Conservation (phyloP, 2,113 vertebrate genomes). For the Zootoca vivipara region DNA sequence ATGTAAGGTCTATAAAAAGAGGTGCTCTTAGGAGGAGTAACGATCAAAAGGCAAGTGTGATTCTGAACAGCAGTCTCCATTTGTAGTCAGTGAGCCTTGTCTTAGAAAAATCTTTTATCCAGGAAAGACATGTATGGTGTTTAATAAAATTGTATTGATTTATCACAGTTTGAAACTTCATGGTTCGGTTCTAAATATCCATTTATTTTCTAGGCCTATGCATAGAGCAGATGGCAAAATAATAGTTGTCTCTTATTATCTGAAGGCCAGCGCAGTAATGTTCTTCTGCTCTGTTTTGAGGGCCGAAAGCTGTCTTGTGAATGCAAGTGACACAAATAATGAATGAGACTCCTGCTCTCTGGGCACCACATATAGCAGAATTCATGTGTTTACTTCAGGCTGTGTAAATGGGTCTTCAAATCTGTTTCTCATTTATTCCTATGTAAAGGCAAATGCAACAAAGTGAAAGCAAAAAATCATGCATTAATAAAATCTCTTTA, state of each 20-base stretch:
- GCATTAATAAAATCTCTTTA: constrained; percentile 61
- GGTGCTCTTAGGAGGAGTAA: not conserved
- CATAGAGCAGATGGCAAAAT: constrained; percentile 29
- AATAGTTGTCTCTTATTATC: constrained; percentile 41
- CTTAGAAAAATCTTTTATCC: constrained; percentile 6
- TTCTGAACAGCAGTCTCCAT: not conserved
- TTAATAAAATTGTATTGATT: constrained; percentile 41
- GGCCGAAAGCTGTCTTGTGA: constrained; percentile 78
- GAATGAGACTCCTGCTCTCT: constrained; percentile 71
- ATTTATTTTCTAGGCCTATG: constrained; percentile 2
- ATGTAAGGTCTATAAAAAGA: not conserved
- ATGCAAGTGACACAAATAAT: constrained; percentile 73
- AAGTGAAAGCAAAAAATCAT: constrained; percentile 61
- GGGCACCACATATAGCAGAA: constrained; percentile 68
- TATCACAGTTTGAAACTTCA: constrained; percentile 7
- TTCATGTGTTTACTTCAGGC: constrained; percentile 74
- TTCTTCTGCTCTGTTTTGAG: constrained; percentile 75
- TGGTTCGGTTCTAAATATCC: not conserved
- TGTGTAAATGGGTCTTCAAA: constrained; percentile 69
- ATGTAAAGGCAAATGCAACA: constrained; percentile 18
- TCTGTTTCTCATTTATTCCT: constrained; percentile 72
- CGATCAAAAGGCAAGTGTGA: constrained; percentile 1
- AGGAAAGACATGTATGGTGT: constrained; percentile 6
- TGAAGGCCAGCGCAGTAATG: constrained; percentile 26
- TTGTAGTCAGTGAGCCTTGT: constrained; percentile 22